Evolutionary conservation across 2,888 invertebrate species (phyloP).

Genomic region (Syrista parreyssii): DNA sequence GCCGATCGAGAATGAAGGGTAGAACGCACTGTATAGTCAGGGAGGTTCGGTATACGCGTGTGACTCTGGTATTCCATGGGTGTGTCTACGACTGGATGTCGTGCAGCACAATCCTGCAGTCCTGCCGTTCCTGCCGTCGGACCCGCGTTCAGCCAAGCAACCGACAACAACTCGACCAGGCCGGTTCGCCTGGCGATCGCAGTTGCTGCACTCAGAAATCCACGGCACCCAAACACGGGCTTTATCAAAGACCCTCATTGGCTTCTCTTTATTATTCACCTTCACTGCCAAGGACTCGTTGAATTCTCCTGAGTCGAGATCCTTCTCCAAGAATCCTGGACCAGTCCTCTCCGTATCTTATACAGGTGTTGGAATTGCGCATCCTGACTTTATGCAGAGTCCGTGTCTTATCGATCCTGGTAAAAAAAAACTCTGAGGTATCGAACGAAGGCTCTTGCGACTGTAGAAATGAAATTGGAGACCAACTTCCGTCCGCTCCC

Average conservation of each 20-base stretch:
- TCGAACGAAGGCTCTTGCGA: not conserved
- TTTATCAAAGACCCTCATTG: not conserved
- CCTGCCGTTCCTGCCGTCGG: slow-evolving; percentile 3
- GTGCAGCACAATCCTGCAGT: not conserved
- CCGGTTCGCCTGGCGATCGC: not conserved
- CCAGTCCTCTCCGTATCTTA: not conserved
- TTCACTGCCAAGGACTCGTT: not conserved
- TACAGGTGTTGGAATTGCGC: not conserved
- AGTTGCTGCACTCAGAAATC: not conserved
- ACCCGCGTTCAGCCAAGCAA: not conserved
- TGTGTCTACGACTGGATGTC: slow-evolving; percentile 1
- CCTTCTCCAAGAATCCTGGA: not conserved
- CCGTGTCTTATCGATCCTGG: not conserved
- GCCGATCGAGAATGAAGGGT: not conserved
- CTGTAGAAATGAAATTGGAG: not conserved
- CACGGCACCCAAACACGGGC: not conserved
- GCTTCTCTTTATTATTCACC: not conserved
- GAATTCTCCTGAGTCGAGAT: not conserved
- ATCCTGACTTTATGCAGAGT: not conserved
- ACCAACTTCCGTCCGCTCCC: not conserved
- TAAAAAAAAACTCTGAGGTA: not conserved
- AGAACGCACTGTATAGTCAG: not conserved
- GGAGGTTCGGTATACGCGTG: not conserved
- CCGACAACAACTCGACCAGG: not conserved
- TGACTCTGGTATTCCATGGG: slow-evolving; percentile 4